phyloP scores from a whole-genome alignment of 2,888 invertebrate species.

The Cecidostiba fungosa region DNA sequence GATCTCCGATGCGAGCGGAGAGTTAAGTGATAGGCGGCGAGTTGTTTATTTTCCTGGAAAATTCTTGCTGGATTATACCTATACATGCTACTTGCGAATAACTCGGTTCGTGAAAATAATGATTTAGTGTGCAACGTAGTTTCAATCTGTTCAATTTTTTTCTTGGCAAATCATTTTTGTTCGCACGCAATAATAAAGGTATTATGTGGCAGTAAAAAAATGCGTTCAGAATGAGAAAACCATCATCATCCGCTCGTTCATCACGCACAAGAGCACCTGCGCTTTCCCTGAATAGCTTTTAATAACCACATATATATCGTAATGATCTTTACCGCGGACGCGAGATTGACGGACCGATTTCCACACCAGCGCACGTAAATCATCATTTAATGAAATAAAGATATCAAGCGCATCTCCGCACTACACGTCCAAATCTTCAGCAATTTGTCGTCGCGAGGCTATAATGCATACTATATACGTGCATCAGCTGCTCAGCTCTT shows the following conservation, averaged over 20 bases:
- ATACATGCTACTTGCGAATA: too few species aligned
- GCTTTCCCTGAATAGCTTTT: background rate
- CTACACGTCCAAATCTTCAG: background rate
- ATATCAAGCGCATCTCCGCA: too few species aligned
- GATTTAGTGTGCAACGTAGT: too few species aligned
- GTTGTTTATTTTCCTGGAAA: background rate
- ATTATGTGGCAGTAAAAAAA: too few species aligned
- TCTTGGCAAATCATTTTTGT: too few species aligned
- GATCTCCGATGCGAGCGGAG: background rate
- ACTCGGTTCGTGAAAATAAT: too few species aligned
- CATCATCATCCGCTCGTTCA: background rate
- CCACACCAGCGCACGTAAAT: conserved; percentile 15
- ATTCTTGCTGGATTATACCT: background rate
- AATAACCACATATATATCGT: background rate
- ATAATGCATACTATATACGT: too few species aligned
- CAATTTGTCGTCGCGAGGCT: background rate
- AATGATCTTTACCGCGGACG: background rate
- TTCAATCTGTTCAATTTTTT: too few species aligned
- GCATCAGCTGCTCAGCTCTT: too few species aligned
- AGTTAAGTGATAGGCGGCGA: background rate
- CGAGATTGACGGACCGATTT: conserved; percentile 1
- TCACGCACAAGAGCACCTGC: too few species aligned
- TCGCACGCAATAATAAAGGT: too few species aligned
- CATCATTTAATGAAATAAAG: conserved; percentile 36
- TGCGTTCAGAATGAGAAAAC: too few species aligned